These are phyloP conservation scores for Trichonephila clavata DNA, from an alignment of 1,140 invertebrate genomes.

Conservation along the genomic window DNA sequence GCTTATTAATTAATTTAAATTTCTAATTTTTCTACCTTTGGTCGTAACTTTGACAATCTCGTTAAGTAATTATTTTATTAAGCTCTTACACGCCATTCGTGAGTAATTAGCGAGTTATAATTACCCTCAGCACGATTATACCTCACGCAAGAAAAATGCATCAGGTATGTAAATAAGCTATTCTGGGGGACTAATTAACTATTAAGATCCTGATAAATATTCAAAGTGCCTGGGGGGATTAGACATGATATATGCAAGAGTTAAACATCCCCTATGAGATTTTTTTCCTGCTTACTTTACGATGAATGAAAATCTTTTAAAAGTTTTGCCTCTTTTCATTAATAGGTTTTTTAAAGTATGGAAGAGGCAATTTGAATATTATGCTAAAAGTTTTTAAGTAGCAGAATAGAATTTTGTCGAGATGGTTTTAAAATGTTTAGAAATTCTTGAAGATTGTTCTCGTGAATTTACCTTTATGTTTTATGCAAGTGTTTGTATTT, in stretches of 20 bases:
- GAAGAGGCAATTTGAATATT: constrained; percentile 9
- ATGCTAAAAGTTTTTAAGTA: not conserved
- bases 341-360: constrained; percentile 11
- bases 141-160: constrained; percentile 65
- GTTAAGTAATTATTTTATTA: constrained; percentile 72
- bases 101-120: constrained; percentile 69
- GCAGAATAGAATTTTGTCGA: not conserved
- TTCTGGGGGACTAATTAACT: constrained; percentile 59
- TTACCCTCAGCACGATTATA: constrained; percentile 56
- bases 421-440: not conserved
- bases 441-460: not conserved
- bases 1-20: constrained; percentile 70
- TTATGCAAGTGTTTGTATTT: not conserved
- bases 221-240: constrained; percentile 51
- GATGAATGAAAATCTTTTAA: not conserved
- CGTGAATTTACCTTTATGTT: not conserved
- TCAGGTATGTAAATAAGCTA: constrained; percentile 69
- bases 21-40: constrained; percentile 63
- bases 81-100: constrained; percentile 68
- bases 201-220: constrained; percentile 68
- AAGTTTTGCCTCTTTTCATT: not conserved
- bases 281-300: constrained; percentile 5
- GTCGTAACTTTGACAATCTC: constrained; percentile 74
- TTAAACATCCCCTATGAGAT: constrained; percentile 20
- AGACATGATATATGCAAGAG: constrained; percentile 69